Conservation (phyloP, 2,888 invertebrate species). For the Tryphoninae sp. region DNA sequence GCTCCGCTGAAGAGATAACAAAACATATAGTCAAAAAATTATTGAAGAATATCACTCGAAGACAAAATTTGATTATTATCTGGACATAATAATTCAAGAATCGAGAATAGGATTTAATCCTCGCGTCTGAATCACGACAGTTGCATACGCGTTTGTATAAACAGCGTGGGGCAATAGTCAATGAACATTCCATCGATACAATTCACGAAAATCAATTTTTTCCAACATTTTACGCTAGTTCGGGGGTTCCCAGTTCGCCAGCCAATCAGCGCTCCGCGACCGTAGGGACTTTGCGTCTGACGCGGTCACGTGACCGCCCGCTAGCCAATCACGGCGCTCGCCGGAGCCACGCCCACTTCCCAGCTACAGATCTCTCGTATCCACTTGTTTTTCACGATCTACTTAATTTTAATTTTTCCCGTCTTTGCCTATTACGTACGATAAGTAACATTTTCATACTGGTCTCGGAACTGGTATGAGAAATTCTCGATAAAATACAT, state of each 20-base stretch:
- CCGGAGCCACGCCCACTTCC: not conserved
- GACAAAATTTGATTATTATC: not conserved
- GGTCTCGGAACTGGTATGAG: constrained; percentile 41
- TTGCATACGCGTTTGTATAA: not conserved
- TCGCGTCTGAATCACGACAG: too few relatives aligned
- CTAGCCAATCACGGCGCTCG: not conserved
- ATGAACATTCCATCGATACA: not conserved
- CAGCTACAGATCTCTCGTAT: not conserved
- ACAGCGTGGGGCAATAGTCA: not conserved
- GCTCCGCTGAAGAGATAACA: constrained; percentile 27
- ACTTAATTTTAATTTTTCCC: not conserved
- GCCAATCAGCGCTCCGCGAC: not conserved
- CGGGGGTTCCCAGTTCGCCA: not conserved
- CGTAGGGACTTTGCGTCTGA: not conserved
- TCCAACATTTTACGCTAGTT: not conserved
- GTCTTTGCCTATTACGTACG: not conserved
- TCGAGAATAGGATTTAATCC: too few relatives aligned
- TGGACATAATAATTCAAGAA: too few relatives aligned
- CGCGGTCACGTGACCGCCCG: not conserved
- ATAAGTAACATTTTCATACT: constrained; percentile 20
- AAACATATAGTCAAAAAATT: constrained; percentile 23
- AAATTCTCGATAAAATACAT: constrained; percentile 41
- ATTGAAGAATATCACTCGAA: not conserved
- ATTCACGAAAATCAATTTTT: not conserved
- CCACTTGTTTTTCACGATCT: not conserved